Percentiles rank a stretch among this genome's conserved stretches.
These are phyloP conservation scores for Mesochorus sp. DNA, from an alignment of 2,888 invertebrate genomes.

Conservation along the genomic window DNA sequence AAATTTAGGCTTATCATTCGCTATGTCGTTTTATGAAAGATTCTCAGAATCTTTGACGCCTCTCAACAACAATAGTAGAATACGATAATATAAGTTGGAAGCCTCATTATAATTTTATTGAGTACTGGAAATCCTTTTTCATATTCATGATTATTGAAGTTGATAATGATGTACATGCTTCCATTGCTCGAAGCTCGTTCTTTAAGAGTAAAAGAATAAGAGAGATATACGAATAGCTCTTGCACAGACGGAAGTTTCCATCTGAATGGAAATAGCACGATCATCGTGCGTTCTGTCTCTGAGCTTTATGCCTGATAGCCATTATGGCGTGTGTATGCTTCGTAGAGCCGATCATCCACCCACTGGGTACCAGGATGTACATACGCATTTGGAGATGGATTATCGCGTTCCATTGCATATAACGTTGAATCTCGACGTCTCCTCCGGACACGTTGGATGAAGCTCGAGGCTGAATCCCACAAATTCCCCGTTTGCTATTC, in stretches of 20 bases:
- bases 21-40: background rate
- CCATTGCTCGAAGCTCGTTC: constrained; percentile 17
- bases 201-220: background rate
- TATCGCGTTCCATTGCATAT: constrained; percentile 43
- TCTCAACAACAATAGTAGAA: constrained; percentile 9
- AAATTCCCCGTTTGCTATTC: constrained; percentile 19
- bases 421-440: constrained; percentile 32
- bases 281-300: constrained; percentile 36
- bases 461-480: constrained; percentile 14
- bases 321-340: constrained; percentile 41
- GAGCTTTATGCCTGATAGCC: constrained; percentile 43
- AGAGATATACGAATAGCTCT: background rate
- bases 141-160: constrained; percentile 22
- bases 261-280: constrained; percentile 53
- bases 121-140: constrained; percentile 38
- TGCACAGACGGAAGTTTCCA: constrained; percentile 41
- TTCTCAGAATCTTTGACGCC: background rate
- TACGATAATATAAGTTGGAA: background rate
- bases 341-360: constrained; percentile 38
- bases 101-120: constrained; percentile 47
- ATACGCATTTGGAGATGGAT: constrained; percentile 42
- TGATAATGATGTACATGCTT: constrained; percentile 19
- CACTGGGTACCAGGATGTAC: constrained; percentile 3
- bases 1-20: constrained; percentile 14
- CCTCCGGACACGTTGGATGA: constrained; percentile 34